phyloP scores from a whole-genome alignment of 2,888 invertebrate species.

The Atrina japonica region DNA sequence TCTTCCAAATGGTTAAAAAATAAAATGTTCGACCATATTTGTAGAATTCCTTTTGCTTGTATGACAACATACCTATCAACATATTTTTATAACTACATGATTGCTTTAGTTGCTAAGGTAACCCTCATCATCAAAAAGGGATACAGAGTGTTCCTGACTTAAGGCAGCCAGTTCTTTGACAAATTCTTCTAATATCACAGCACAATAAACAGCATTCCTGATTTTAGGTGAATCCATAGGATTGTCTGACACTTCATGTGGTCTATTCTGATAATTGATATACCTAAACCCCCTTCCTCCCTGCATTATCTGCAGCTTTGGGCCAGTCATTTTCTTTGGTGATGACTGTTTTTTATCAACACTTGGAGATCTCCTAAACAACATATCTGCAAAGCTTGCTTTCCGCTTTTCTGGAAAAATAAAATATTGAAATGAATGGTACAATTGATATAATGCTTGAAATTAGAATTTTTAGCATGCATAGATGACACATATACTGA shows the following conservation, averaged over 20 bases:
- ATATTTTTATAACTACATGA: too few species aligned
- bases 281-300: slow-evolving; percentile 68
- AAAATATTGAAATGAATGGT: slow-evolving; percentile 3
- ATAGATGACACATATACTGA: too few species aligned
- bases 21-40: too few species aligned
- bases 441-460: too few species aligned
- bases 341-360: slow-evolving; percentile 47
- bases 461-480: too few species aligned
- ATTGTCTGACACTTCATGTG: slow-evolving; percentile 50
- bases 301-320: slow-evolving; percentile 59
- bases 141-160: slow-evolving; percentile 93
- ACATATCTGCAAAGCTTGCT: slow-evolving; percentile 67
- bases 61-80: too few species aligned
- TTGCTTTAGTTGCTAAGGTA: too few species aligned
- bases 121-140: too few species aligned
- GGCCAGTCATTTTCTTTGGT: slow-evolving; percentile 34
- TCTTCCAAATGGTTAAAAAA: too few species aligned
- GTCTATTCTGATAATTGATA: slow-evolving; percentile 58
- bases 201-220: slow-evolving; percentile 86
- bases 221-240: slow-evolving; percentile 75
- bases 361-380: slow-evolving; percentile 63
- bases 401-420: slow-evolving; percentile 66
- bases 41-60: too few species aligned
- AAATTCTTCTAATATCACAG: slow-evolving; percentile 96
- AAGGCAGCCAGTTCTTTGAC: slow-evolving; percentile 96